These are phyloP conservation scores for Eidolon helvum DNA, from an alignment of 2,113 vertebrate species.

Conservation along the genomic window DNA sequence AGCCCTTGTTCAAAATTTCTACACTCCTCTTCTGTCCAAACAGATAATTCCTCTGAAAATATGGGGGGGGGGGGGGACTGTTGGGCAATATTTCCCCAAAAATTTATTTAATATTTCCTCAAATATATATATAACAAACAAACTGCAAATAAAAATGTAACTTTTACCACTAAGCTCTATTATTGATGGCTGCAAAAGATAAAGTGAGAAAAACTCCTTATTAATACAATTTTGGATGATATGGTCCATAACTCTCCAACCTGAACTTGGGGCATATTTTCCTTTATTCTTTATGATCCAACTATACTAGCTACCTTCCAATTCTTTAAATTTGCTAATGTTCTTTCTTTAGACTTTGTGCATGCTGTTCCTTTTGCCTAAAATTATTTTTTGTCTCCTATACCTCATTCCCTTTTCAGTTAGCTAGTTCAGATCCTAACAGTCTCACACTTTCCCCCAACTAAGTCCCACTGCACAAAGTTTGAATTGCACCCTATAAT, in stretches of 20 bases:
- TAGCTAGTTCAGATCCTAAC: neutral
- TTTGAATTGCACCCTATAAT: neutral
- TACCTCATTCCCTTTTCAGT: neutral
- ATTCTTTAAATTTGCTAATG: neutral
- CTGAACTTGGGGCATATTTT: neutral
- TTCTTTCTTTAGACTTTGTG: neutral
- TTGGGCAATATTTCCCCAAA: slow-evolving; percentile 7
- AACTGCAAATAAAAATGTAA: neutral
- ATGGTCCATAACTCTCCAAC: neutral
- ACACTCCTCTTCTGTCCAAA: slow-evolving; percentile 98
- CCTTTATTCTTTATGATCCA: neutral
- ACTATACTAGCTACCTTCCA: neutral
- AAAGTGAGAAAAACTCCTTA: neutral
- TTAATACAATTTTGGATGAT: neutral
- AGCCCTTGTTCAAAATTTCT: slow-evolving; percentile 97
- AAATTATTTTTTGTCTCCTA: neutral
- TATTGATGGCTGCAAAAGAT: neutral
- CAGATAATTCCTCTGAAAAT: slow-evolving; percentile 92
- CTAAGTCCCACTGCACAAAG: neutral
- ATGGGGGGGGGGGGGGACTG: neutral
- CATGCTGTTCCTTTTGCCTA: neutral
- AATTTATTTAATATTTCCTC: too few species aligned
- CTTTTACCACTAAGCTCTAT: neutral
- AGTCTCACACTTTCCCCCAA: neutral
- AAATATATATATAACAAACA: neutral